Conservation (phyloP, 2,888 invertebrate species). For the Hesperia comma region DNA sequence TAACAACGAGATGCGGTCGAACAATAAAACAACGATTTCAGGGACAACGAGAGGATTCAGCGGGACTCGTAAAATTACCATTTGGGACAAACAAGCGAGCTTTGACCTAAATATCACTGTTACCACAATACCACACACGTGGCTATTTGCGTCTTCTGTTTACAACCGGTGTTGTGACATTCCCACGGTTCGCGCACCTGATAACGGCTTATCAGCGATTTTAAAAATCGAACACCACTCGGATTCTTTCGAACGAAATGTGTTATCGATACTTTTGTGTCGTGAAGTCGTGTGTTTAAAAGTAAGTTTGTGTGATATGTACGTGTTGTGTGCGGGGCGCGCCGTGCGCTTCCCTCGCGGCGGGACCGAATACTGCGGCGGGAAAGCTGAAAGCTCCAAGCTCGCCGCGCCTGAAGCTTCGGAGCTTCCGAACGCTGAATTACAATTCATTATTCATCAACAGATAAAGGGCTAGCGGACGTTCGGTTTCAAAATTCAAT, state of each 20-base stretch:
- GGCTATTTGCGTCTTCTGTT: constrained; percentile 24
- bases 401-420: constrained; percentile 10
- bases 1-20: background rate
- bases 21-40: background rate
- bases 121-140: constrained; percentile 19
- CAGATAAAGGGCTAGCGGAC: constrained; percentile 9
- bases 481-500: constrained; percentile 4
- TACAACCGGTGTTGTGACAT: constrained; percentile 21
- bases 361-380: constrained; percentile 33
- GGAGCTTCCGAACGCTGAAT: background rate
- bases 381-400: constrained; percentile 24
- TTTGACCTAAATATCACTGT: constrained; percentile 23
- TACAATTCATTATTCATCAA: constrained; percentile 11
- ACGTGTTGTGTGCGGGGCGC: constrained; percentile 25
- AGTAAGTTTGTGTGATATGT: constrained; percentile 39
- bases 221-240: too few relatives aligned
- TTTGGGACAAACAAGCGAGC: constrained; percentile 4
- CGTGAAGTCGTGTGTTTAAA: constrained; percentile 4
- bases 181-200: background rate
- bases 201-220: background rate
- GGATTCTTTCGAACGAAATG: background rate
- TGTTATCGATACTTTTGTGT: background rate
- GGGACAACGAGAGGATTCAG: constrained; percentile 1
- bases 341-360: constrained; percentile 41
- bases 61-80: background rate